Evolutionary conservation across 1,140 invertebrate species (phyloP), one percentile per base, ranked within the genome.

Genomic region (Colletes latitarsis): DNA sequence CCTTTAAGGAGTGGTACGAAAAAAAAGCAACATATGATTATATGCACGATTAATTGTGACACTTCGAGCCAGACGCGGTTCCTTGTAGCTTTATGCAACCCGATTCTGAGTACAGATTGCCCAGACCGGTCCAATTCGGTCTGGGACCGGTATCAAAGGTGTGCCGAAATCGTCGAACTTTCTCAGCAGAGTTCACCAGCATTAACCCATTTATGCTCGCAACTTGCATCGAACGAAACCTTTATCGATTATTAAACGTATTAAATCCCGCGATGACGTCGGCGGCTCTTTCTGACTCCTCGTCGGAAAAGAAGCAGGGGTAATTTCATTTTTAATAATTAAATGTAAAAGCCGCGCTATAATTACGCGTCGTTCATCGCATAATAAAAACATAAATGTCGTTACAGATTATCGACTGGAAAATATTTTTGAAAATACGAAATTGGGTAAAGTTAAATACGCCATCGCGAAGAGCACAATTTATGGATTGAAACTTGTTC

Each of bases 111-210:
- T n/a, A 14, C 53, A 82, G 76, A 72, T 72, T 79, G 77, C 49
- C 58, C n/a, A 77, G 75, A 85, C 84, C 84, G 84, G 84, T 85
- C 67, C 84, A 74, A 82, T 82, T 77, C 41, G 74, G 30, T 57
- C n/a, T 39, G 60, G 68, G 75, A 58, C 76, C 63, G 82, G 71
- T 84, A 76, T 85, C 77, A 66, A 58, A 62, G 67, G 66, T 57
- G 15, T 57, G 67, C 80, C 77, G 60, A 68, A 83, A 49, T 76
- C 67, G 14, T 39, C 84, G 15, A 70, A 85, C 84, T 85, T 85
- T 85, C 84, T 84, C 83, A 60, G 49, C 64, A 30, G 39, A 57
- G 41, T 68, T 83, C 66, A 58, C n/a, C 52, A 57, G 30, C 52
- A n/a, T 85, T 84, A 84, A 84, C 77, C 77, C 39, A 79, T 79